Evolutionary conservation across 2,797 vertebrate genomes (phyloP).

Genomic region (Neosalanx taihuensis): DNA sequence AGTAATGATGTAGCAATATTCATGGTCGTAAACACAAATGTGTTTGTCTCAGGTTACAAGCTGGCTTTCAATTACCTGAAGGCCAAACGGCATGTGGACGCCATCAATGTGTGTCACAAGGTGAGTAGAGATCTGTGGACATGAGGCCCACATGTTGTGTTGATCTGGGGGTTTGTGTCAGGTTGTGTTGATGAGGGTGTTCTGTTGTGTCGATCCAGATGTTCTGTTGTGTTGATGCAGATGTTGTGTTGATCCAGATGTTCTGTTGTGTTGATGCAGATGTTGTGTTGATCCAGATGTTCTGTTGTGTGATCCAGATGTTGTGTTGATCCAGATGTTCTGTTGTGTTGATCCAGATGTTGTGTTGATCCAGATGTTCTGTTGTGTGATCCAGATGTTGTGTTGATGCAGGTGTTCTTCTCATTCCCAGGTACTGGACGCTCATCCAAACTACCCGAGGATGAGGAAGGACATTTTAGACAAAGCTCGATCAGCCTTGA

Average conservation of each 20-base stretch:
- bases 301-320: conserved; percentile 10
- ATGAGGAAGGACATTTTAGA: conserved; percentile 97
- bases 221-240: background rate
- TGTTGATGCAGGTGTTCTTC: conserved; percentile 9
- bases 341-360: background rate
- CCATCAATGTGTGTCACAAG: conserved; percentile 94
- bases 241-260: background rate
- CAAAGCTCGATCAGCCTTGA: conserved; percentile 86
- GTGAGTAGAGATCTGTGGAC: conserved; percentile 63
- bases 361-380: background rate
- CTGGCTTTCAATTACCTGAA: conserved; percentile 98
- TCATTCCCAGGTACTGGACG: conserved; percentile 80
- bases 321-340: background rate
- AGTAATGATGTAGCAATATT: background rate
- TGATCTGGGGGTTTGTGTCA: background rate
- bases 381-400: background rate
- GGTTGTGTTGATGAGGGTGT: background rate
- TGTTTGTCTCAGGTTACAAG: conserved; percentile 86
- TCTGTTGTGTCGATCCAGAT: background rate
- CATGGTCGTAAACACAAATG: background rate
- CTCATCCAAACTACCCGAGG: conserved; percentile 91
- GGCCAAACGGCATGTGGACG: conserved; percentile 91
- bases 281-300: background rate
- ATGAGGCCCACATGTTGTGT: background rate
- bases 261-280: background rate